Evolutionary conservation across 2,797 vertebrate genomes (phyloP).

Genomic region (Hypotaenidia okinawae): DNA sequence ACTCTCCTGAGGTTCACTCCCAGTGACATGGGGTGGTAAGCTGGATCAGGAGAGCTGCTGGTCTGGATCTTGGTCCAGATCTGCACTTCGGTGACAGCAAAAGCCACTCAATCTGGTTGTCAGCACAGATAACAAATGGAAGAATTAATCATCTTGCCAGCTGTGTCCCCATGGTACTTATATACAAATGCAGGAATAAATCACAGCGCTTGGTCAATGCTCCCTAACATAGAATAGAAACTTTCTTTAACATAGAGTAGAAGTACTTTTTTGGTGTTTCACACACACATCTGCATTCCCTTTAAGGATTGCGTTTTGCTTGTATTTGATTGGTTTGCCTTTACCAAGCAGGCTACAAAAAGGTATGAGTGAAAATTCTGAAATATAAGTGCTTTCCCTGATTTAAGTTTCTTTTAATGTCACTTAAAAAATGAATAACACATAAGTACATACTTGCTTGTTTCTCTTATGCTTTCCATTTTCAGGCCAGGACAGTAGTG

Average conservation of each 20-base stretch:
- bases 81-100: background rate
- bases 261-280: background rate
- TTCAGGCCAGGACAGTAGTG: background rate
- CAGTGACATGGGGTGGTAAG: background rate
- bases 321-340: background rate
- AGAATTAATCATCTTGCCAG: background rate
- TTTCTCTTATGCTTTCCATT: background rate
- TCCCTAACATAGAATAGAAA: background rate
- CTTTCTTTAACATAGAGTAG: background rate
- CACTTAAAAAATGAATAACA: background rate
- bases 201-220: background rate
- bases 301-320: background rate
- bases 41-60: background rate
- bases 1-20: background rate
- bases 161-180: background rate
- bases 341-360: background rate
- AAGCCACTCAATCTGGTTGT: background rate
- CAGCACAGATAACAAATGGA: background rate
- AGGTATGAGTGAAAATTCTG: background rate
- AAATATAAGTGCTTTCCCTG: background rate
- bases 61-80: background rate
- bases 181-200: background rate
- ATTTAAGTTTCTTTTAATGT: background rate
- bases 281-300: background rate
- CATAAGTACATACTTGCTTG: background rate